Conservation (phyloP, 2,797 vertebrate species). For the Decapterus maruadsi region DNA sequence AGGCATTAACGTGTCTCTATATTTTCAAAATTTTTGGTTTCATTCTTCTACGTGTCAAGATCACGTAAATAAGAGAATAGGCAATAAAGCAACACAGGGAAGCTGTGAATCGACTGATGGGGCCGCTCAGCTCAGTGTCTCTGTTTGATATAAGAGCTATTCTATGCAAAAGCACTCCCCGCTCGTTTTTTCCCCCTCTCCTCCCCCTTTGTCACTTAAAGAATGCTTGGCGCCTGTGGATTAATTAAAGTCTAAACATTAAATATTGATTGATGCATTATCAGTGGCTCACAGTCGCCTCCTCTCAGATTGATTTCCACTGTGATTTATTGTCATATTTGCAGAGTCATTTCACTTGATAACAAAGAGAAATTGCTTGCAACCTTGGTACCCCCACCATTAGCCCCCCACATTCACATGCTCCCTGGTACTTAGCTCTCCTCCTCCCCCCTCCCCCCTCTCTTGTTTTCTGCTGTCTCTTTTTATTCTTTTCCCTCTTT, state of each 20-base stretch:
- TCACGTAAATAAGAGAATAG: slow-evolving; percentile 62
- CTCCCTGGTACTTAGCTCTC: slow-evolving; percentile 68
- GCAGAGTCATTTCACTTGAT: slow-evolving; percentile 99
- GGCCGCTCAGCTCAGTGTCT: slow-evolving; percentile 76
- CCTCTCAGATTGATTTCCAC: slow-evolving; percentile 97
- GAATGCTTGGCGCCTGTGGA: slow-evolving; percentile 96
- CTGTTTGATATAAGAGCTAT: slow-evolving; percentile 93
- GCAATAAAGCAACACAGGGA: slow-evolving; percentile 67
- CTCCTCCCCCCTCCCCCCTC: slow-evolving; percentile 48
- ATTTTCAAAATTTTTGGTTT: slow-evolving; percentile 34
- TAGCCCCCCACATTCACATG: slow-evolving; percentile 77
- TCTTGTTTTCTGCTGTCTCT: slow-evolving; percentile 64
- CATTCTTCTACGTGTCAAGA: slow-evolving; percentile 24
- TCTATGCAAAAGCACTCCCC: slow-evolving; percentile 94
- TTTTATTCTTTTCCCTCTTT: slow-evolving; percentile 62
- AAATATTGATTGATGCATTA: slow-evolving; percentile 99
- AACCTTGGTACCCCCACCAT: slow-evolving; percentile 83
- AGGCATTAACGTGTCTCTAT: slow-evolving; percentile 31
- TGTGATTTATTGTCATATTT: slow-evolving; percentile 99
- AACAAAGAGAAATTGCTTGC: slow-evolving; percentile 97
- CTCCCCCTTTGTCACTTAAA: slow-evolving; percentile 95
- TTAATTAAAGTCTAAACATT: slow-evolving; percentile 99
- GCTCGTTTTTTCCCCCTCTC: slow-evolving; percentile 68
- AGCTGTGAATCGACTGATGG: slow-evolving; percentile 79
- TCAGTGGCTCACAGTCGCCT: slow-evolving; percentile 98